Conservation (phyloP, 1,140 invertebrate genomes). For the Sitophilus oryzae region DNA sequence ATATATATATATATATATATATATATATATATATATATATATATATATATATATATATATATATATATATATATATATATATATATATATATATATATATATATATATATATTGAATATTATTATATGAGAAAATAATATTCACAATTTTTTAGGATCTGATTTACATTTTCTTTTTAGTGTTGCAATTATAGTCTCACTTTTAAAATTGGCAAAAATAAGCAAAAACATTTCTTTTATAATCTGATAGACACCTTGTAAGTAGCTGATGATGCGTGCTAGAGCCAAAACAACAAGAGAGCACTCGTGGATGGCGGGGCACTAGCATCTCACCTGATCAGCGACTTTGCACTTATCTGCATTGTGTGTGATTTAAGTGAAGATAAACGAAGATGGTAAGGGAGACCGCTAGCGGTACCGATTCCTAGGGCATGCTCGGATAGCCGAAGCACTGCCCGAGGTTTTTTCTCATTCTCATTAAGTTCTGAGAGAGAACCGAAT, state of each 20-base stretch:
- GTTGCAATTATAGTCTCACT: too few relatives aligned
- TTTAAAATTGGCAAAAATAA: too few relatives aligned
- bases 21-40: background rate
- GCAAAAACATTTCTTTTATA: background rate
- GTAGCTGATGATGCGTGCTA: constrained; percentile 15
- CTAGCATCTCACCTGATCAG: constrained; percentile 25
- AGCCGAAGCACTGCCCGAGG: constrained; percentile 24
- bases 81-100: background rate
- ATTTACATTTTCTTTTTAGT: too few relatives aligned
- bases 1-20: too few relatives aligned
- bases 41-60: background rate
- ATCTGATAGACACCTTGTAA: background rate
- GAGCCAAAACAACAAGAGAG: constrained; percentile 15
- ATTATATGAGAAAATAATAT: too few relatives aligned
- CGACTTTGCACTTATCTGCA: constrained; percentile 9
- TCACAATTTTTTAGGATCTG: too few relatives aligned
- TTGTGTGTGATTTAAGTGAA: constrained; percentile 12
- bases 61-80: background rate
- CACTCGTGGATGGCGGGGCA: constrained; percentile 14
- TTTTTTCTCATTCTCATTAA: constrained; percentile 25
- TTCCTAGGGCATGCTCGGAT: constrained; percentile 22
- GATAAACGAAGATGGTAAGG: constrained; percentile 12
- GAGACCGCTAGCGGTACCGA: constrained; percentile 8
- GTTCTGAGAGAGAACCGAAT: constrained; percentile 22
- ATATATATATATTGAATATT: background rate